Evolutionary conservation across 2,113 vertebrate species (phyloP).

Genomic region (Seriola quinqueradiata): DNA sequence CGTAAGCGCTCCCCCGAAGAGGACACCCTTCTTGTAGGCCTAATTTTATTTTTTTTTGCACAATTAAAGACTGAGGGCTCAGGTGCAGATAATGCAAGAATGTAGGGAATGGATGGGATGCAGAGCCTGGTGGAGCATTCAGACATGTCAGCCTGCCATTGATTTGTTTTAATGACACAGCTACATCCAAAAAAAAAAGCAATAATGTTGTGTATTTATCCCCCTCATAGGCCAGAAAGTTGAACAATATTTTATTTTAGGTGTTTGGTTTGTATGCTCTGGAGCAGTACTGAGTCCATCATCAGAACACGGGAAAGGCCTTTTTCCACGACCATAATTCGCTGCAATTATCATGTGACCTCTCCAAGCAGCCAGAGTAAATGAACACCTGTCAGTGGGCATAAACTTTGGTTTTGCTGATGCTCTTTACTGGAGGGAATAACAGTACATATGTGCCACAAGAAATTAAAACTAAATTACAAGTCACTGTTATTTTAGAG

Average conservation of each 20-base stretch:
- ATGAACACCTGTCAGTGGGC: slow-evolving; percentile 69
- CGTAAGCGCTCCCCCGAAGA: too few species aligned
- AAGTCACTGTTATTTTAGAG: slow-evolving; percentile 21
- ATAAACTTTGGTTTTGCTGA: slow-evolving; percentile 62
- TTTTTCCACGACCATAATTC: slow-evolving; percentile 72
- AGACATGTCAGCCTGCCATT: neutral
- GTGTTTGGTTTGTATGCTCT: slow-evolving; percentile 47
- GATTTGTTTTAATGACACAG: slow-evolving; percentile 7
- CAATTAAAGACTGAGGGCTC: too few species aligned
- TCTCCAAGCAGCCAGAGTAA: slow-evolving; percentile 70
- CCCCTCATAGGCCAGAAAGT: slow-evolving; percentile 5
- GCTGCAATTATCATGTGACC: slow-evolving; percentile 70
- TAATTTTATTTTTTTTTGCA: too few species aligned
- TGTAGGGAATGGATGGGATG: neutral
- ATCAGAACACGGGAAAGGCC: slow-evolving; percentile 50
- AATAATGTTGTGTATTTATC: slow-evolving; percentile 13
- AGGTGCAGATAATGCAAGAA: neutral
- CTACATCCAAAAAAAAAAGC: slow-evolving; percentile 41
- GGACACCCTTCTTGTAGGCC: too few species aligned
- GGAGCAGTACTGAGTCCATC: slow-evolving; percentile 43
- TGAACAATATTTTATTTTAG: slow-evolving; percentile 52
- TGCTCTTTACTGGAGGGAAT: slow-evolving; percentile 32
- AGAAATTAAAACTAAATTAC: slow-evolving; percentile 29
- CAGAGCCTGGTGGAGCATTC: slow-evolving; percentile 2
- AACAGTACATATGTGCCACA: slow-evolving; percentile 8